Evolutionary conservation across 2,113 vertebrate species (phyloP), one percentile per base, ranked within the genome.

Genomic region (Martes martes): DNA sequence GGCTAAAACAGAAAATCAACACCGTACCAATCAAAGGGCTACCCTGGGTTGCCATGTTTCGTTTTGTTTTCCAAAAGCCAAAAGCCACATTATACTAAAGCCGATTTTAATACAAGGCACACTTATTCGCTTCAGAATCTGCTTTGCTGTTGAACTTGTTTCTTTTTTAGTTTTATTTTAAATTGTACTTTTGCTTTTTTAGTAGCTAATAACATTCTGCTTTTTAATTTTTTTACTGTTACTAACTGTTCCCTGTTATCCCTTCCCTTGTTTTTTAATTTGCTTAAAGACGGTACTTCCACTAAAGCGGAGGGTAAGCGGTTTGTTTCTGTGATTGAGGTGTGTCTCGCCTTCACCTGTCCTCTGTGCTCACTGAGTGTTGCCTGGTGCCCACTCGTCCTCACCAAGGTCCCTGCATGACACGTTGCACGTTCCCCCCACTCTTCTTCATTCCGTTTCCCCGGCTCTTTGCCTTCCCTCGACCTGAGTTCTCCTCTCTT

Each of bases 301-400:
- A 99, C 98, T 99, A 99, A 99, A 99, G 97, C 98, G 0, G 99
- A 99, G 99, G 99, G 99, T 99, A 99, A 99, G 99, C 98, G 97
- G 98, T 99, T 95, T 99, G 98, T 99, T 97, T 99, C 94, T 99
- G 98, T 99, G 98, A 98, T 98, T 93, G 98, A 97, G 98, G 97
- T 99, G 98, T 99, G 98, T 99, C 98, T 98, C 96, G 94, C 98
- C 95, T 63, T 98, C 92, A 86, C 91, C 88, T 96, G 98, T 98
- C 98, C 95, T 98, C 97, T 98, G 98, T 99, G 97, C 98, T 98
- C 98, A 96, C 97, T 78, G 79, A 98, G 97, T 99, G 98, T 98
- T 96, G 95, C 98, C 98, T 98, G 95, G 98, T 98, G 92, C 96
- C 99, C 98, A 98, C 98, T 97, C 97, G 98, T 99, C 98, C 98